Percentiles rank a stretch among this genome's conserved stretches.
Conservation (phyloP, 2,113 vertebrate genomes). For the Tragelaphus scriptus region DNA sequence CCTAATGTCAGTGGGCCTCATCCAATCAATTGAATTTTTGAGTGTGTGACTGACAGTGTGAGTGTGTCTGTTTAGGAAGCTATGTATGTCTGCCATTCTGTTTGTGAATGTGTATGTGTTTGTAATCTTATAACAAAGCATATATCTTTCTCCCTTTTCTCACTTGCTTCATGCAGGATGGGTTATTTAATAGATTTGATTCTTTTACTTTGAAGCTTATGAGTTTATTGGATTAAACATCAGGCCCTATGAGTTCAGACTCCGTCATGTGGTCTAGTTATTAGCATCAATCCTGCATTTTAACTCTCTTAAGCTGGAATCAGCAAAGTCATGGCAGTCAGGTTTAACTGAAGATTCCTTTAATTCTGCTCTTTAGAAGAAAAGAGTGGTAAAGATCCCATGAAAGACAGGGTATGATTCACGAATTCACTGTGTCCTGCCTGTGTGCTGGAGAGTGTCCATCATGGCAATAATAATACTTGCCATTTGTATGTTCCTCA, state of each 20-base stretch:
- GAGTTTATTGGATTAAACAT: neutral
- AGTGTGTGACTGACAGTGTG: neutral
- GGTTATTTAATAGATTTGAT: neutral
- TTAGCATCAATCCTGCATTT: neutral
- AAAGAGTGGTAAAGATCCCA: neutral
- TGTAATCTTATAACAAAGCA: neutral
- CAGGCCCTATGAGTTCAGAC: neutral
- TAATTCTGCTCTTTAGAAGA: neutral
- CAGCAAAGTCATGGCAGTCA: neutral
- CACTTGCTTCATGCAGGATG: neutral
- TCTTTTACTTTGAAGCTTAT: constrained; percentile 3
- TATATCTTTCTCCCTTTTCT: neutral
- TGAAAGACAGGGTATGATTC: neutral
- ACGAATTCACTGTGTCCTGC: too few species aligned
- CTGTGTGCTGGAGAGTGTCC: rapidly evolving
- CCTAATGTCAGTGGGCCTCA: neutral
- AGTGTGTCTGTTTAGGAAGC: neutral
- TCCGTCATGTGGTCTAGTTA: neutral
- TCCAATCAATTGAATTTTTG: neutral
- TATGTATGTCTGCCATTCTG: neutral
- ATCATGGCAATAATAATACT: too few species aligned
- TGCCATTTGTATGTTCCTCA: neutral
- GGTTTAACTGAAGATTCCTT: neutral
- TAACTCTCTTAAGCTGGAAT: neutral
- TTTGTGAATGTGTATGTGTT: neutral